Percentiles rank a stretch among this genome's conserved stretches.
Conservation (phyloP, 2,113 vertebrate genomes). For the Amia ocellicauda region DNA sequence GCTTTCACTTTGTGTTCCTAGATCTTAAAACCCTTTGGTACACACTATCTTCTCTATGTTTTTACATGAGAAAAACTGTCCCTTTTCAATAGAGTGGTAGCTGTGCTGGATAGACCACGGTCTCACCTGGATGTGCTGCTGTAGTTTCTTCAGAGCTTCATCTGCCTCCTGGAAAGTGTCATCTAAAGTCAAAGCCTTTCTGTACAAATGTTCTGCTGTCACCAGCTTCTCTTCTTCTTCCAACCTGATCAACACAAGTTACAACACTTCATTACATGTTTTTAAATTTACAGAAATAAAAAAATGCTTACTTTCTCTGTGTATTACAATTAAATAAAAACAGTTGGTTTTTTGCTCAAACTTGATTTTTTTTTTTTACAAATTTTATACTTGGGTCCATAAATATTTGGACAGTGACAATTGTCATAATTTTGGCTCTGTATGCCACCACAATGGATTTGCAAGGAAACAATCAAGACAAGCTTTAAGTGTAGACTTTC, state of each 20-base stretch:
- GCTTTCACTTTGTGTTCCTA: no score
- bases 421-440: no score
- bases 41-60: not conserved
- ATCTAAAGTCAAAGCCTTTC: slow-evolving; percentile 82
- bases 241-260: slow-evolving; percentile 67
- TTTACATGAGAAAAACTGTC: not conserved
- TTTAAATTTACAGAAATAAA: no score
- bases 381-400: not conserved
- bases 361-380: not conserved
- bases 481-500: no score
- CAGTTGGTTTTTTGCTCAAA: slow-evolving; percentile 4
- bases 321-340: no score
- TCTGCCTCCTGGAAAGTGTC: slow-evolving; percentile 82
- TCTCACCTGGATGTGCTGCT: slow-evolving; percentile 93
- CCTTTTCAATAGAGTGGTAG: not conserved
- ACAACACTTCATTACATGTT: no score
- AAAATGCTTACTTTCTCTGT: no score
- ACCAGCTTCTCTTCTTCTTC: slow-evolving; percentile 92
- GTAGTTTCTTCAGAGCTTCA: slow-evolving; percentile 85
- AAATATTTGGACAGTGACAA: no score
- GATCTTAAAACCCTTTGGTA: no score
- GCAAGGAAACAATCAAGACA: no score
- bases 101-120: no score
- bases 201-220: slow-evolving; percentile 88
- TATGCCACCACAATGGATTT: no score